These are phyloP conservation scores for Papilio demoleus DNA, from an alignment of 2,888 invertebrate species.

Conservation along the genomic window DNA sequence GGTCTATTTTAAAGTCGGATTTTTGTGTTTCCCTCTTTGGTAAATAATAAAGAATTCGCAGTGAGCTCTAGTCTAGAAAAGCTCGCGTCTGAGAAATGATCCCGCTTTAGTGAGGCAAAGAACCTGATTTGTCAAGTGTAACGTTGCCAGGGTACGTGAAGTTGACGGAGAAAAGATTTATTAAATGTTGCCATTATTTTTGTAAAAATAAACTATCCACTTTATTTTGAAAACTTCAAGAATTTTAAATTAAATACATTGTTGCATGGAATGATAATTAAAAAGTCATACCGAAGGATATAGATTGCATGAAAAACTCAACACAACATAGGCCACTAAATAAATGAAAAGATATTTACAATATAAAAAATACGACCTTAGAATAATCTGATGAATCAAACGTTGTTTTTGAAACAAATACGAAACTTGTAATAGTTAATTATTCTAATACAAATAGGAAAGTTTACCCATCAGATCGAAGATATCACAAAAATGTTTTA, in stretches of 20 bases:
- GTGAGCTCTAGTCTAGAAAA: slow-evolving; percentile 27
- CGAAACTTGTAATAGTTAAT: no score
- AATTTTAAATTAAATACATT: background rate
- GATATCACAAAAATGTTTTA: no score
- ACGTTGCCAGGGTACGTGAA: slow-evolving; percentile 41
- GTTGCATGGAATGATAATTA: no score
- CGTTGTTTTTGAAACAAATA: no score
- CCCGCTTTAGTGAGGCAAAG: slow-evolving; percentile 34
- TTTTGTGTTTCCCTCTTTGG: slow-evolving; percentile 13
- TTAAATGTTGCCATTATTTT: slow-evolving; percentile 25
- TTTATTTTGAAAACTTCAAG: background rate
- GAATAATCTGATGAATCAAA: no score
- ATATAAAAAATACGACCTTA: no score
- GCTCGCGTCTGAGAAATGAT: slow-evolving; percentile 36
- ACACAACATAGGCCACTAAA: no score
- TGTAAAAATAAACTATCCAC: slow-evolving; percentile 12
- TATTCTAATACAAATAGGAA: no score
- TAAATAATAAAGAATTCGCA: slow-evolving; percentile 32
- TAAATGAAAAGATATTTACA: no score
- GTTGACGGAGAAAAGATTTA: slow-evolving; percentile 43
- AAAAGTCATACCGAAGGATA: no score
- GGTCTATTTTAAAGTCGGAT: slow-evolving; percentile 26
- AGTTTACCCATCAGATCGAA: no score
- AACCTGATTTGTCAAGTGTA: slow-evolving; percentile 45
- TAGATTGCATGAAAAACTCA: no score